Evolutionary conservation across 2,113 vertebrate genomes (phyloP), one percentile per base, ranked within the genome.

Genomic region (Cyanoramphus novaezelandiae): DNA sequence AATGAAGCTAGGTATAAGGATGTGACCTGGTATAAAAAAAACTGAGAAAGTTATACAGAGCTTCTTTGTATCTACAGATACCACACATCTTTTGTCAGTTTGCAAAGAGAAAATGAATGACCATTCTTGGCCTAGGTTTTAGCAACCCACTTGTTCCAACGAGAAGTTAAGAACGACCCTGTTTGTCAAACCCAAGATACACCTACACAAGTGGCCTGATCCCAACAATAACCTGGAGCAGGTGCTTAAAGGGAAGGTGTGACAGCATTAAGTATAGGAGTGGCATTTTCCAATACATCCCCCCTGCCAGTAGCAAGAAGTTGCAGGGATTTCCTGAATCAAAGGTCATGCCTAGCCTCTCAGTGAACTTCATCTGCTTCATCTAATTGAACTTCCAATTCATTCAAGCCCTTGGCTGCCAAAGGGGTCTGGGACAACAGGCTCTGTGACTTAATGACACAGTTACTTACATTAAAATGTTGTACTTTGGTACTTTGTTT

Each of bases 361-460:
- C 50, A 29, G 2, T 60, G 67, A 88, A 69, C 14, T 7, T 31
- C 39, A 39, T 39, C 10, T 78, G 17, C 46, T 62, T 71, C 65
- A 67, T 20, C 44, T 85, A 69, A 62, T 16, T 60, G 44, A 11
- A 37, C 10, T 69, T 82, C 57, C 43, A 68, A 65, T 21, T 91
- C 43, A 46, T 87, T 91, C 29, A 80, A 41, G 62, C 0, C 0
- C 35, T 59, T 65, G 35, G 43, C 39, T 0, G 0, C 6, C 57
- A 65, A 44, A 60, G 44, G 24, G 27, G 76, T 63, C 76, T 71
- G 72, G 53, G 50, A 83, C 46, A 88, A 53, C 18, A n/a, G 10
- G 52, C 33, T 88, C 21, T 6, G 31, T 35, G 72, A 83, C 67
- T 81, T 75, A 74, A 49, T 81, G 60, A 43, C 72, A 94, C n/a